Evolutionary conservation across 2,797 vertebrate species (phyloP), one percentile per base, ranked within the genome.

Genomic region (Cryptoblepharus egeriae): DNA sequence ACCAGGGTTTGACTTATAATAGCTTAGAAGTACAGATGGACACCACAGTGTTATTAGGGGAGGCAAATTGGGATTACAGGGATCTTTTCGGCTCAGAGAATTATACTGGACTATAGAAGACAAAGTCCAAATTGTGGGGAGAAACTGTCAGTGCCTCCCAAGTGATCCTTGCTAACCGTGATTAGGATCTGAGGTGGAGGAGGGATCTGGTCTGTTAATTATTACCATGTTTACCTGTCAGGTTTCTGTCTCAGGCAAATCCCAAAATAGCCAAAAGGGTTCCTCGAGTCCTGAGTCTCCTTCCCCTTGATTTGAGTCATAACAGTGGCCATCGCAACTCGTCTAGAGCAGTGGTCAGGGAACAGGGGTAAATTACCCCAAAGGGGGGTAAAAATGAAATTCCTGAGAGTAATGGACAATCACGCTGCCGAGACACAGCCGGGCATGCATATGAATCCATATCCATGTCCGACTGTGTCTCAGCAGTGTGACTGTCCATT

Each of bases 41-140:
- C 28, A n/a, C 37, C 74, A 37, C 58, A 60, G 75, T 68, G n/a
- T 22, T 65, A 70, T 71, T 5, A 42, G 7, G 0, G 26, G 60
- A 76, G 64, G 72, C 65, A 72, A 57, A 63, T 64, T 79, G 79
- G 80, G 74, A 49, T 84, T 79, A 26, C 32, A 9, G n/a, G n/a
- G 42, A 45, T 5, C 0, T 3, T 73, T 65, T 73, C 26, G 65
- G 30, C 30, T 67, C 15, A 13, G 28, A 28, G 45, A 26, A 75
- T n/a, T 37, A 39, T 7, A 28, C 12, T 5, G 24, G 20, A 42
- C 16, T 57, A n/a, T 37, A 58, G 55, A 24, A 5, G 26, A 2
- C 8, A 9, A 26, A 75, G 57, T 20, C 37, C 74, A 75, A n/a
- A 37, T 6, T 30, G 49, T 55, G 28, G 35, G 9, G 3, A 22